Evolutionary conservation across 2,797 vertebrate species (phyloP).

Genomic region (Scarus forsteni): DNA sequence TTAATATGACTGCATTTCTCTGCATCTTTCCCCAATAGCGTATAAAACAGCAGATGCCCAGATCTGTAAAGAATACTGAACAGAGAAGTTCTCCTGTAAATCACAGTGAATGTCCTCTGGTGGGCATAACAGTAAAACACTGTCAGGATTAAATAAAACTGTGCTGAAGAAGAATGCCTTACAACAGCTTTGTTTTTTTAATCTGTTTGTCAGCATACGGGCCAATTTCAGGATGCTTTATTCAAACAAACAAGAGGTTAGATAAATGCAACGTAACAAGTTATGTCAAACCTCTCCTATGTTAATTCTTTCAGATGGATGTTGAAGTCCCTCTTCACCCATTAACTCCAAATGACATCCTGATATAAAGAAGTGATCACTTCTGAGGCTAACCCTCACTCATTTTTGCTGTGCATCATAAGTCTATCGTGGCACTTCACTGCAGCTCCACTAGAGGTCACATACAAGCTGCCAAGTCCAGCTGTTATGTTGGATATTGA

Average conservation of each 20-base stretch:
- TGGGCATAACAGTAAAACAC: slow-evolving; percentile 35
- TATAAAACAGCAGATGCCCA: slow-evolving; percentile 61
- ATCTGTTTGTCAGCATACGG: slow-evolving; percentile 6
- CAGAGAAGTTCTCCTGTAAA: slow-evolving; percentile 39
- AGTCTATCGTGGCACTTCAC: slow-evolving; percentile 25
- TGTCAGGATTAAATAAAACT: slow-evolving; percentile 38
- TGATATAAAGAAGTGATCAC: slow-evolving; percentile 18
- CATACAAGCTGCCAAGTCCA: slow-evolving; percentile 19
- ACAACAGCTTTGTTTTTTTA: background rate
- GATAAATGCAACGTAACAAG: background rate
- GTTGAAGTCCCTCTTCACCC: slow-evolving; percentile 9
- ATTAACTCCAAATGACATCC: slow-evolving; percentile 4
- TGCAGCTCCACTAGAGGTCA: slow-evolving; percentile 69
- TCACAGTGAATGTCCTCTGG: slow-evolving; percentile 44
- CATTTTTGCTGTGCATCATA: slow-evolving; percentile 33
- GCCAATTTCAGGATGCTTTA: background rate
- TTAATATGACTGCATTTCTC: slow-evolving; percentile 29
- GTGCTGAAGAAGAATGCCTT: slow-evolving; percentile 20
- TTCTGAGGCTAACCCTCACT: slow-evolving; percentile 20
- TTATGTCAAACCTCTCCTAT: background rate
- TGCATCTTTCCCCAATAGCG: slow-evolving; percentile 51
- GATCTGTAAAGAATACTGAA: slow-evolving; percentile 45
- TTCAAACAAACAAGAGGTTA: slow-evolving; percentile 7
- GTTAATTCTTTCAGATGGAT: slow-evolving; percentile 2
- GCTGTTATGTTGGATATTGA: slow-evolving; percentile 56